Evolutionary conservation across 1,140 invertebrate genomes (phyloP).

Genomic region (Eupristina koningsbergeri): DNA sequence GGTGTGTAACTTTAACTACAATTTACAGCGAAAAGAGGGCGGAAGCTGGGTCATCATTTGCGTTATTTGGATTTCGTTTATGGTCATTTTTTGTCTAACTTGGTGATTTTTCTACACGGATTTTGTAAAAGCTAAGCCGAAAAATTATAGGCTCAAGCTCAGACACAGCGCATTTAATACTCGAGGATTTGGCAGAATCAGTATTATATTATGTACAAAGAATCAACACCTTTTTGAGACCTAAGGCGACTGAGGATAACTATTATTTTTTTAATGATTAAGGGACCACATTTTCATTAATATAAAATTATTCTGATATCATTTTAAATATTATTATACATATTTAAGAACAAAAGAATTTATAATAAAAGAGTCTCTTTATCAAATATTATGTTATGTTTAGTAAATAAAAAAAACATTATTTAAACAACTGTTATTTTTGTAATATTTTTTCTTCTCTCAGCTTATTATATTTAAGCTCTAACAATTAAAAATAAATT

Average conservation of each 20-base stretch:
- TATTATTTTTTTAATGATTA: no score
- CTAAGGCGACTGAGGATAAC: background rate
- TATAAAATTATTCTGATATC: no score
- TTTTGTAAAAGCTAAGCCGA: background rate
- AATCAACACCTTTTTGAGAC: background rate
- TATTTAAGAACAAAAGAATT: no score
- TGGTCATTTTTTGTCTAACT: background rate
- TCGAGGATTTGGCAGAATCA: background rate
- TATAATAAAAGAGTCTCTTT: no score
- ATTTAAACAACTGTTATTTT: no score
- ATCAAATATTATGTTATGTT: no score
- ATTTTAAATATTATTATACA: no score
- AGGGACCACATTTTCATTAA: no score
- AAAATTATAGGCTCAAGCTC: constrained; percentile 15
- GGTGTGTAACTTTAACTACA: constrained; percentile 11
- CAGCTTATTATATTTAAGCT: no score
- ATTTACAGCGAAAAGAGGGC: constrained; percentile 22
- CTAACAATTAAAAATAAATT: no score
- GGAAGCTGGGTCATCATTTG: background rate
- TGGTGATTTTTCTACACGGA: background rate
- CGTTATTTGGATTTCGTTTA: background rate
- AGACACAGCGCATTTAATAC: background rate
- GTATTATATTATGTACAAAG: background rate
- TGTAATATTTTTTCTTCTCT: no score
- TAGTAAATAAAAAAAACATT: no score